A percentile compares a stretch with the other conserved stretches of the same genome.
These are phyloP conservation scores for Drosophila virilis DNA, from an alignment of 1,140 invertebrate species.

Conservation along the genomic window DNA sequence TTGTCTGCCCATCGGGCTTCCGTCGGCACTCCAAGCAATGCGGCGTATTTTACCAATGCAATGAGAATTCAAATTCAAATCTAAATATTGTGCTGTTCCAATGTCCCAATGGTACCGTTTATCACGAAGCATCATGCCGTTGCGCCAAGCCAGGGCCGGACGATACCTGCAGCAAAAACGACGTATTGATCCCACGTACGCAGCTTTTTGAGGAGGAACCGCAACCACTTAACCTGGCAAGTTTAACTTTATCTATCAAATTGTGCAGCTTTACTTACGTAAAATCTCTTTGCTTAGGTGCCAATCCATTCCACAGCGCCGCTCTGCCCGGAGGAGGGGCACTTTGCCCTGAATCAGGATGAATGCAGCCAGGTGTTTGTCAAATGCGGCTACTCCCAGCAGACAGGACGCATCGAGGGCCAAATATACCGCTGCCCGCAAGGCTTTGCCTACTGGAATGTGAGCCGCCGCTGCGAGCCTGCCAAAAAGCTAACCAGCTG, in stretches of 20 bases:
- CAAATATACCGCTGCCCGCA: constrained; percentile 91
- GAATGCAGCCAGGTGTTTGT: constrained; percentile 90
- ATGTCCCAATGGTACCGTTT: constrained; percentile 91
- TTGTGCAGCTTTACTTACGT: background rate
- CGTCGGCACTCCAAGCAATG: constrained; percentile 92
- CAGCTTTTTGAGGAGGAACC: constrained; percentile 86
- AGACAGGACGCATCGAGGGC: constrained; percentile 86
- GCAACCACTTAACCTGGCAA: constrained; percentile 85
- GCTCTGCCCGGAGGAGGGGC: constrained; percentile 89
- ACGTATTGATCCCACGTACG: constrained; percentile 14
- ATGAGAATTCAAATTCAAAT: constrained; percentile 87
- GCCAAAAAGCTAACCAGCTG: constrained; percentile 68
- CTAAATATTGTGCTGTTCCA: constrained; percentile 89
- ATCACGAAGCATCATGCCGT: constrained; percentile 89
- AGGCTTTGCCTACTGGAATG: constrained; percentile 90
- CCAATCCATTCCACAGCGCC: constrained; percentile 74
- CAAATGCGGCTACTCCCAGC: constrained; percentile 87
- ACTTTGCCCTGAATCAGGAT: constrained; percentile 88
- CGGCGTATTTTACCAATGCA: constrained; percentile 93
- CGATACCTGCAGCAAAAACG: constrained; percentile 57
- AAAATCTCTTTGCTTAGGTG: constrained; percentile 41
- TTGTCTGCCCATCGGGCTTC: constrained; percentile 92
- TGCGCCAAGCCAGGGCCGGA: constrained; percentile 85
- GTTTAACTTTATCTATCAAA: background rate
- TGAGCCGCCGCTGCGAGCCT: constrained; percentile 90